Evolutionary conservation across 2,888 invertebrate species (phyloP).

Genomic region (Nomada ferruginata): DNA sequence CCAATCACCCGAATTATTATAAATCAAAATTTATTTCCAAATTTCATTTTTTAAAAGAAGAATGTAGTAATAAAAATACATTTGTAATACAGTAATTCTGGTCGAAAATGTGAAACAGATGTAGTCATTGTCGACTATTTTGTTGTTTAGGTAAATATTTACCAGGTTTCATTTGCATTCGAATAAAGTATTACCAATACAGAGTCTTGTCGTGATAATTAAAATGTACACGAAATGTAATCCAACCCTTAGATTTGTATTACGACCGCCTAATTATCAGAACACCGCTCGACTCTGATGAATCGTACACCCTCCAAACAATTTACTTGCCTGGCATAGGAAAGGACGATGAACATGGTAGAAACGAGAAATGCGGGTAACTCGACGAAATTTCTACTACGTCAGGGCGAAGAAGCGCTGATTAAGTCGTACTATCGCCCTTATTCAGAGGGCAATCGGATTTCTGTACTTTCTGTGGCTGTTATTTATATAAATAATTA

Average conservation of each 20-base stretch:
- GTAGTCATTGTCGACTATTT: too few species aligned
- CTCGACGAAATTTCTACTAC: conserved; percentile 43
- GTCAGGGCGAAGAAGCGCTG: conserved; percentile 53
- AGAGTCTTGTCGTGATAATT: neutral
- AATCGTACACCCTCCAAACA: neutral
- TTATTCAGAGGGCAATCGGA: conserved; percentile 26
- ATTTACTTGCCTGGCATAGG: conserved; percentile 7
- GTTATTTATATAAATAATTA: neutral
- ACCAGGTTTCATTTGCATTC: too few species aligned
- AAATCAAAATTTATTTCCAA: too few species aligned
- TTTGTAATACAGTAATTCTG: too few species aligned
- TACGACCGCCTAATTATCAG: neutral
- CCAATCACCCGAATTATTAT: too few species aligned
- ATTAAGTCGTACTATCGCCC: conserved; percentile 51
- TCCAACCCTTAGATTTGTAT: neutral
- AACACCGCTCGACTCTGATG: neutral
- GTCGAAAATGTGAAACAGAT: too few species aligned
- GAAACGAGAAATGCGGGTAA: conserved; percentile 40
- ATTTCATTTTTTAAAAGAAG: too few species aligned
- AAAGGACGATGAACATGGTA: conserved; percentile 12
- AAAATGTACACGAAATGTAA: neutral
- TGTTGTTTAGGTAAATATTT: too few species aligned
- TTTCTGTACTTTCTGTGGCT: neutral
- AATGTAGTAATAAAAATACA: too few species aligned
- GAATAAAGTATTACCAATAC: neutral